Conservation (phyloP, 2,888 invertebrate genomes). For the Himalopsyche anomala region DNA sequence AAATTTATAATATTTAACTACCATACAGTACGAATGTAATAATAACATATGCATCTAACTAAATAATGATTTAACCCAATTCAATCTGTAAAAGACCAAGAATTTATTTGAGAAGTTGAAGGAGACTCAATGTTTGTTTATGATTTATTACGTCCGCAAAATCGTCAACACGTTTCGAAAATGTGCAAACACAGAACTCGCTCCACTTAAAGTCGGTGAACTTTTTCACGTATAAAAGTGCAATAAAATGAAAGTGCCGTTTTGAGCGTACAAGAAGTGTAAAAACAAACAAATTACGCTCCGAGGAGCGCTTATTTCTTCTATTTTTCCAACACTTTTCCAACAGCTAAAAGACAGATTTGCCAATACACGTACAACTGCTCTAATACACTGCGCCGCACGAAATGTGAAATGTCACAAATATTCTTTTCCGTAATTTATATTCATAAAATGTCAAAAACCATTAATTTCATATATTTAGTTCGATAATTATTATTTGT, state of each 20-base stretch:
- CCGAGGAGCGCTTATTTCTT: constrained; percentile 62
- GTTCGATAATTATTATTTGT: no score
- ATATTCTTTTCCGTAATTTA: background rate
- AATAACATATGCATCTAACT: no score
- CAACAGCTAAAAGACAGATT: constrained; percentile 38
- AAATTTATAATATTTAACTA: no score
- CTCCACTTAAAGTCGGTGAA: constrained; percentile 45
- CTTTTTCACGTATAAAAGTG: constrained; percentile 55
- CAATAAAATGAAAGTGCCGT: constrained; percentile 64
- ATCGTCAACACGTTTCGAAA: background rate
- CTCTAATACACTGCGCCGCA: constrained; percentile 6
- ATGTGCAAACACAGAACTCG: constrained; percentile 10
- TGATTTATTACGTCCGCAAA: constrained; percentile 20
- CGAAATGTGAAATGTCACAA: background rate
- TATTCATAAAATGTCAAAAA: no score
- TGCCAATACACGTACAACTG: constrained; percentile 39
- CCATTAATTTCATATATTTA: no score
- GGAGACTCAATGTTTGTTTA: no score
- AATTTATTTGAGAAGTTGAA: no score
- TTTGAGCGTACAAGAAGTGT: constrained; percentile 62
- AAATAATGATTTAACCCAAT: no score
- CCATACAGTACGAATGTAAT: no score
- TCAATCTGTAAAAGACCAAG: no score
- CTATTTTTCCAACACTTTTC: constrained; percentile 50
- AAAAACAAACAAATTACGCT: constrained; percentile 65